A percentile compares a stretch with the other conserved stretches of the same genome.
Conservation (phyloP, 2,113 vertebrate genomes). For the Tetrax tetrax region DNA sequence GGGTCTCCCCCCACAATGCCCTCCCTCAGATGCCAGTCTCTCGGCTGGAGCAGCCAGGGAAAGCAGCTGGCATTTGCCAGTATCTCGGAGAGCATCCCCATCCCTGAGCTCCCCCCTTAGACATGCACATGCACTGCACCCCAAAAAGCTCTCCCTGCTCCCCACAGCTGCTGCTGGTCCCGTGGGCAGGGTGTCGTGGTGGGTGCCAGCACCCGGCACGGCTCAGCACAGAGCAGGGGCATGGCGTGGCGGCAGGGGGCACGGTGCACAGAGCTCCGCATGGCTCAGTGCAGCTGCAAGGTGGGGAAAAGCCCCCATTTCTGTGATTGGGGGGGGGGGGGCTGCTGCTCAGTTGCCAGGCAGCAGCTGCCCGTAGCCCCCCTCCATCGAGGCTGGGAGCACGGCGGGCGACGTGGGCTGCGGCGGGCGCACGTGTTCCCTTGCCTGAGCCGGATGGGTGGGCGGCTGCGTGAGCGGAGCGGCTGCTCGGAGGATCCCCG, state of each 20-base stretch:
- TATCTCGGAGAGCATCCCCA: not conserved
- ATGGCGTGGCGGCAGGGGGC: accelerated
- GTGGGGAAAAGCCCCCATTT: not conserved
- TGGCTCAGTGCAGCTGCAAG: not conserved
- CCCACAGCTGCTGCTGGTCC: not conserved
- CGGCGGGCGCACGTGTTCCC: slow-evolving; percentile 53
- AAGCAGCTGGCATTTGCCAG: not conserved
- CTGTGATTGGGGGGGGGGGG: not conserved
- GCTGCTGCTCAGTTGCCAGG: slow-evolving; percentile 41
- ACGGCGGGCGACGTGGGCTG: not conserved
- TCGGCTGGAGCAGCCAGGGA: not conserved
- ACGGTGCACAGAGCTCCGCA: accelerated
- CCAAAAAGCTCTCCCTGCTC: not conserved
- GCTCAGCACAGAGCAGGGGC: not conserved
- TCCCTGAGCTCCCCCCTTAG: not conserved
- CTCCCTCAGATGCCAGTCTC: not conserved
- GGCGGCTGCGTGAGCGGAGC: slow-evolving; percentile 46
- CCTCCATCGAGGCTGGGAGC: not conserved
- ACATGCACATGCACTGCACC: not conserved
- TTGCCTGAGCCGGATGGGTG: slow-evolving; percentile 48
- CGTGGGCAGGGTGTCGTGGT: accelerated
- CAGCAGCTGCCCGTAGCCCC: slow-evolving; percentile 28
- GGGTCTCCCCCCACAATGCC: not conserved
- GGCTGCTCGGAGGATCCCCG: slow-evolving; percentile 47
- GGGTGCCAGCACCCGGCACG: not conserved